These are phyloP conservation scores for Hipposideros armiger DNA, from an alignment of 2,113 vertebrate genomes.

Conservation along the genomic window DNA sequence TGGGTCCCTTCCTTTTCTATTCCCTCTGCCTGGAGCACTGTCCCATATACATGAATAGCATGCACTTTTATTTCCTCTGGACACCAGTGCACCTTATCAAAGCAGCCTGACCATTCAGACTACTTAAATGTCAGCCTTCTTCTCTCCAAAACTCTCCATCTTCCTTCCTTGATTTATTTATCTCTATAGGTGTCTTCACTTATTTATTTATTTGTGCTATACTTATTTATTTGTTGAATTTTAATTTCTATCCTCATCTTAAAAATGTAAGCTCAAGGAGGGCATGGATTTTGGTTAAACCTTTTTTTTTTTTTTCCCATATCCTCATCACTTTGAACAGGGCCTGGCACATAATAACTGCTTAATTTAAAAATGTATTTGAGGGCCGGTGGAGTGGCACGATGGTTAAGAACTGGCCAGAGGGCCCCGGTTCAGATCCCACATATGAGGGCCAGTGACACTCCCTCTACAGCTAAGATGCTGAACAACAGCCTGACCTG, in stretches of 20 bases:
- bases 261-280: background rate
- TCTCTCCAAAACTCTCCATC: background rate
- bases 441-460: too few species aligned
- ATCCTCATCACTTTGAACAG: background rate
- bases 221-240: background rate
- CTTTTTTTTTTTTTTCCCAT: background rate
- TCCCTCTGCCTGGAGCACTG: background rate
- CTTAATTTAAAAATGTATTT: background rate
- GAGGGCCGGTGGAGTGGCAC: background rate
- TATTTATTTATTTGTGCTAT: background rate
- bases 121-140: background rate
- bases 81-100: background rate
- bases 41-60: background rate
- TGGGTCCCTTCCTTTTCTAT: background rate
- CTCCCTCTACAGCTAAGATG: too few species aligned
- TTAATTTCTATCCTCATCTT: background rate
- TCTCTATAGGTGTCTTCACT: background rate
- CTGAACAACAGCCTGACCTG: too few species aligned
- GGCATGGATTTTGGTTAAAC: background rate
- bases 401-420: too few species aligned
- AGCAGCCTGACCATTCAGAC: background rate
- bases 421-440: too few species aligned
- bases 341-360: background rate
- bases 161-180: background rate
- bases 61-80: background rate